Conservation (phyloP, 2,797 vertebrate species). For the Smutsia temminckii region DNA sequence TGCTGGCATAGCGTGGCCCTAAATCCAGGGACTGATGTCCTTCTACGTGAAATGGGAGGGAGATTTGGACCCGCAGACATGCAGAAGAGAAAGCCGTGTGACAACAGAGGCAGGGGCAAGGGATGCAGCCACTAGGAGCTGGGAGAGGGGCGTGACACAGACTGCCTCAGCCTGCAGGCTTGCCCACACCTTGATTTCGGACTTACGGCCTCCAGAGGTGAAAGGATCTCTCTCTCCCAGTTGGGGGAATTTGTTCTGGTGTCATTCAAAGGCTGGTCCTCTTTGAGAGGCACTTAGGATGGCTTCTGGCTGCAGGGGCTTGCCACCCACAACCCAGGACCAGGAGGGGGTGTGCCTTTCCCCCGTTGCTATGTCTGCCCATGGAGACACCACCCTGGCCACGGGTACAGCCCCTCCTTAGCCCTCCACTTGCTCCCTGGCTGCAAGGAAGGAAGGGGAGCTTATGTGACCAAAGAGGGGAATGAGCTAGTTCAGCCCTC, state of each 20-base stretch:
- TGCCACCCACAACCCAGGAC: background rate
- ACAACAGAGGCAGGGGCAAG: background rate
- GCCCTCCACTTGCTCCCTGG: accelerated
- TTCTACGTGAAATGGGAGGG: background rate
- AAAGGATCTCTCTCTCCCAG: background rate
- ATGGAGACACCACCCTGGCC: no score
- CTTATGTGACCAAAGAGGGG: no score
- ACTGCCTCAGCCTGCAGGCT: background rate
- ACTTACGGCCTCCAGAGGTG: background rate
- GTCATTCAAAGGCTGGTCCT: background rate
- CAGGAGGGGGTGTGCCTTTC: accelerated
- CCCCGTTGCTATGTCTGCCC: background rate
- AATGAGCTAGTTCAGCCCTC: background rate
- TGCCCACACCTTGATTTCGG: background rate
- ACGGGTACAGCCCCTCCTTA: accelerated
- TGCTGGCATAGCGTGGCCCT: background rate
- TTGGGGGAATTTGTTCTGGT: background rate
- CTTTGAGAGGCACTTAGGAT: accelerated
- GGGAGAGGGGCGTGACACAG: background rate
- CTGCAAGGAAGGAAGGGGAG: background rate
- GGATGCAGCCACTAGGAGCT: background rate
- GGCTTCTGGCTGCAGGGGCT: background rate
- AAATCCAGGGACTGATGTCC: background rate
- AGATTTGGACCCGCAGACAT: background rate
- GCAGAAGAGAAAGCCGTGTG: accelerated